Evolutionary conservation across 1,140 invertebrate species (phyloP), one percentile per base, ranked within the genome.

Genomic region (Drosophila bocqueti): DNA sequence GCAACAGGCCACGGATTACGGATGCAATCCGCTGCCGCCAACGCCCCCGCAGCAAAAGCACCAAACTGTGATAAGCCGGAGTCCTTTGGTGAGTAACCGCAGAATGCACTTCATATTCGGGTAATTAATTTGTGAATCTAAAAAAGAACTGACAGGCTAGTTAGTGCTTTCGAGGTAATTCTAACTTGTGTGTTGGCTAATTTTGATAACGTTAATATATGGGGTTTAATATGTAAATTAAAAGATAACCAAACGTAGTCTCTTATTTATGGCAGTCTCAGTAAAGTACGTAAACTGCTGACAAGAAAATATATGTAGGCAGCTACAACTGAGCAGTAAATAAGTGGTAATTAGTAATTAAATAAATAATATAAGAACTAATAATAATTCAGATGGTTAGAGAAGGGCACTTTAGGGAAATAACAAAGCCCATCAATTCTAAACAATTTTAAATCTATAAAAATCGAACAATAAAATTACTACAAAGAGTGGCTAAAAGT

Each of bases 1-100:
- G 43, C 73, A 83, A 45, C 74, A 81, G 65, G 55, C 76, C 59
- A 82, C 76, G 36, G 81, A 83, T 57, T 86, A 85, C 38, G 79
- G 76, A 9, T 65, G 63, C 74, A 66, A 47, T 38, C 52, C 67
- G 16, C 21, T 62, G 36, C 47, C 71, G 3, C 55, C 50, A 24
- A 58, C 73, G 34, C 68, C 72, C 5, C 47, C 74, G 18, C 72
- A 65, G 69, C 68, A 73, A 36, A 63, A 59, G 18, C 36, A 62
- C 21, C 40, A 62, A 59, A 42, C 69, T 59, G 43, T 71, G 66
- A 58, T 59, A 34, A 52, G 21, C 29, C 46, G 38, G n/a, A 73
- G 46, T 29, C 67, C 71, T 24, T 42, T 73, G 71, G 71, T 73
- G 15, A 73, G 71, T 73, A 18, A 52, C 0, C 5, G 8, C 15